Conservation (phyloP, 1,140 invertebrate genomes). For the Heterodera carotae region DNA sequence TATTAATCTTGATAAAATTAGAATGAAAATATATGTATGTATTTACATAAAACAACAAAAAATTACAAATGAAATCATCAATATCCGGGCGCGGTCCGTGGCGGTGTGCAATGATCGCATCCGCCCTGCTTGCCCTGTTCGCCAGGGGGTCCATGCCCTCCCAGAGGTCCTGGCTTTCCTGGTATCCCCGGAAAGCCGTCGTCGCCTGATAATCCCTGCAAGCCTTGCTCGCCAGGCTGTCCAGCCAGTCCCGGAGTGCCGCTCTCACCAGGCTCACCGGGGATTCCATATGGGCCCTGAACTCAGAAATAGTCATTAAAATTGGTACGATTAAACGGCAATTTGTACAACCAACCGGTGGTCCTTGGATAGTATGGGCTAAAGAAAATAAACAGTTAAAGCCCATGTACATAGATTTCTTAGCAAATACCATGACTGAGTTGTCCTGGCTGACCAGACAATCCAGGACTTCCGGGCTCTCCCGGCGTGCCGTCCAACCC, state of each 20-base stretch:
- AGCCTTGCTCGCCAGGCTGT: conserved; percentile 7
- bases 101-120: conserved; percentile 20
- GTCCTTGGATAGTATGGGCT: conserved; percentile 40
- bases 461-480: conserved; percentile 24
- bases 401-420: not conserved
- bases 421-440: not conserved
- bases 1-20: too few species aligned
- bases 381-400: conserved; percentile 24
- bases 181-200: conserved; percentile 9
- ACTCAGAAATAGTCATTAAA: not conserved
- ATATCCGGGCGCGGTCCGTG: conserved; percentile 34
- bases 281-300: conserved; percentile 22
- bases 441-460: conserved; percentile 14
- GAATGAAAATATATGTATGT: not conserved
- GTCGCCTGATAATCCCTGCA: conserved; percentile 19
- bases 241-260: conserved; percentile 8
- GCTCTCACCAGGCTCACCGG: conserved; percentile 11
- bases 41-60: not conserved
- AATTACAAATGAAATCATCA: not conserved
- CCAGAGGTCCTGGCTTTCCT: conserved; percentile 21
- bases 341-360: conserved; percentile 12
- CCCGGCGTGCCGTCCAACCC: conserved; percentile 24
- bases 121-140: conserved; percentile 15
- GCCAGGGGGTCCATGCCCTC: not conserved
- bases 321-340: not conserved